Base-by-base conservation (phyloP, 2,113 vertebrate genomes). In the Zapus hudsonius region DNA sequence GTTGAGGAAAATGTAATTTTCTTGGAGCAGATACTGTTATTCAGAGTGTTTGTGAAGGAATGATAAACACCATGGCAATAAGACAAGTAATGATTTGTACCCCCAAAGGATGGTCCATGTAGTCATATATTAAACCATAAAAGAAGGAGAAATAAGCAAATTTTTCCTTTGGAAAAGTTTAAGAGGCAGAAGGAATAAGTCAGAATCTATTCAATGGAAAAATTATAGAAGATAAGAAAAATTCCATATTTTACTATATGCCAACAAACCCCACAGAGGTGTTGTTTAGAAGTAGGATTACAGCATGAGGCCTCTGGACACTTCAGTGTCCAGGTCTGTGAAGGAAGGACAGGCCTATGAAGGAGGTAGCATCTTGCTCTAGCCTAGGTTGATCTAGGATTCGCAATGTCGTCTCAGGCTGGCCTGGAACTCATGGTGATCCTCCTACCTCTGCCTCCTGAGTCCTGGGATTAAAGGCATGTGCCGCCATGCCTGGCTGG, bases 111-210 rank as follows among this genome's bases (percentile, higher is more conserved):
- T 87, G 38, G 74, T 81, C 17, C 81, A 74, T 42, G 22, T 44
- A 44, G 81, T 91, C 76, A 79, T 79, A 66, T 74, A 52, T 81
- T 91, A 90, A 95, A 44, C 29, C 64, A 84, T 81, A 40, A 89
- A 86, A 94, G 20, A 22, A 47, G 52, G 85, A 70, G 23, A 87
- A 69, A 61, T 17, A 88, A 92, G n/a, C 5, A 57, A 25, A 52
- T 61, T 93, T 67, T 93, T 87, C 57, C 87, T 27, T 82, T 92
- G 87, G 81, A 78, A 89, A 89, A 82, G 9, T 33, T 94, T 91
- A 91, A 87, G 81, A 84, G 84, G 22, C 47, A 64, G 73, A 96
- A 36, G 38, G 69, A 87, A 67, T 89, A 85, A 94, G 38, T 91
- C 67, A 94, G 73, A 84, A 91, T 94, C 25, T 74, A 59, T 87